Base-by-base conservation (phyloP, 2,113 vertebrate genomes). In the Mus spicilegus region DNA sequence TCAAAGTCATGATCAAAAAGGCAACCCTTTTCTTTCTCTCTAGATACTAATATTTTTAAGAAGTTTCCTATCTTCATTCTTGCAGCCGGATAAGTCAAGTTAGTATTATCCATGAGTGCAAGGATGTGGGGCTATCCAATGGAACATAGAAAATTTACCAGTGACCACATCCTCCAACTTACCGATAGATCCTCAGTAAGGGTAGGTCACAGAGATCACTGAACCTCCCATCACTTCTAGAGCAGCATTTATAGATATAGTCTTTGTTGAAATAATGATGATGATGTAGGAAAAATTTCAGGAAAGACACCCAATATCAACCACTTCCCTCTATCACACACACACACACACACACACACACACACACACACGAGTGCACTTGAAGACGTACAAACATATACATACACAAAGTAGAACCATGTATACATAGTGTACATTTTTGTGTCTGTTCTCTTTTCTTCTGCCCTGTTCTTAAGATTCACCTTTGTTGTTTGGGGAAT, bases 1-100 rank as follows among this genome's bases (percentile, higher is more conserved):
- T 84, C 56, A 94, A 94, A 92, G 46, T 91, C 91, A 89, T 51
- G 39, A 69, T 69, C 72, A 95, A 90, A 28, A 42, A 95, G 24
- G n/a, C 30, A 95, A 95, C 10, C 11, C 28, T 92, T 80, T 78
- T 58, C 56, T 13, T 56, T 92, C 39, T 89, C 16, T 92, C 0
- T 28, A 76, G 36, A 63, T 63, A 24, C 20, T 61, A 61, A 22
- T 61, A 22, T 61, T 24, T 11, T 10, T 39, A 56, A 46, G 26
- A 19, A 19, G 58, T 84, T 6, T 58, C 19, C 39, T 61, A 28
- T 22, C 36, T 63, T 58, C 61, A 16, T 8, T 82, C 9, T 42
- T 84, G 39, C 28, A 63, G 13, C 28, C 58, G 22, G 39, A 3
- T 30, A 65, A 28, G 3, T 46, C 0, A 16, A 65, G 39, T 86